A percentile compares a stretch with the other conserved stretches of the same genome.
These are phyloP conservation scores for Phalacrocorax brasilianus DNA, from an alignment of 2,113 vertebrate species.

Conservation along the genomic window DNA sequence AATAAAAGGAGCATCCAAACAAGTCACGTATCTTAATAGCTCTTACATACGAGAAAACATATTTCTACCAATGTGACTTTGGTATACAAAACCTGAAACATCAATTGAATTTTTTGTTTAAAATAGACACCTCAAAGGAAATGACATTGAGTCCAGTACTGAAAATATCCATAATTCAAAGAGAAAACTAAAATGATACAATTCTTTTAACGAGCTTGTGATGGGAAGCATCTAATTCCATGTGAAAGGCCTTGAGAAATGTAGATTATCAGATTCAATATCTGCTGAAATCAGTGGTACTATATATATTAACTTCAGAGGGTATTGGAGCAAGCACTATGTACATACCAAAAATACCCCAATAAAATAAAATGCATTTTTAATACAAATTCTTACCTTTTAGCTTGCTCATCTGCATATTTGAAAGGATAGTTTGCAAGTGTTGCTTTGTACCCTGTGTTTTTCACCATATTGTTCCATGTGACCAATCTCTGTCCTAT, in stretches of 20 bases:
- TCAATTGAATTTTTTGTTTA: background rate
- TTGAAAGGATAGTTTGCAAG: slow-evolving; percentile 98
- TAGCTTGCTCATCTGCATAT: slow-evolving; percentile 97
- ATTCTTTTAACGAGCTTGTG: background rate
- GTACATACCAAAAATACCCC: background rate
- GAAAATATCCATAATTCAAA: background rate
- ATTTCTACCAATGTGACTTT: background rate
- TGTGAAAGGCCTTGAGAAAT: background rate
- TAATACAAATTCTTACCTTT: slow-evolving; percentile 80
- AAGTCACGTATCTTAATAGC: background rate
- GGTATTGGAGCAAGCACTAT: background rate
- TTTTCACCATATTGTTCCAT: slow-evolving; percentile 99
- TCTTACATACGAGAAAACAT: background rate
- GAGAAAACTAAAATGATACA: background rate
- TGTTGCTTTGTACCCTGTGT: slow-evolving; percentile 97
- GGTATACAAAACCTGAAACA: background rate
- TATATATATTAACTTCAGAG: background rate
- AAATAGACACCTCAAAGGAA: background rate
- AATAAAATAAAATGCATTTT: background rate
- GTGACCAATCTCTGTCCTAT: slow-evolving; percentile 98
- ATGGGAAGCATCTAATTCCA: background rate
- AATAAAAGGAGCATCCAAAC: background rate
- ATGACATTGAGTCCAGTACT: background rate
- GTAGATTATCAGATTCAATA: background rate
- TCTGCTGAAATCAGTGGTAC: background rate